Base-by-base conservation (phyloP, 2,888 invertebrate species). In the Phortica okadai region DNA sequence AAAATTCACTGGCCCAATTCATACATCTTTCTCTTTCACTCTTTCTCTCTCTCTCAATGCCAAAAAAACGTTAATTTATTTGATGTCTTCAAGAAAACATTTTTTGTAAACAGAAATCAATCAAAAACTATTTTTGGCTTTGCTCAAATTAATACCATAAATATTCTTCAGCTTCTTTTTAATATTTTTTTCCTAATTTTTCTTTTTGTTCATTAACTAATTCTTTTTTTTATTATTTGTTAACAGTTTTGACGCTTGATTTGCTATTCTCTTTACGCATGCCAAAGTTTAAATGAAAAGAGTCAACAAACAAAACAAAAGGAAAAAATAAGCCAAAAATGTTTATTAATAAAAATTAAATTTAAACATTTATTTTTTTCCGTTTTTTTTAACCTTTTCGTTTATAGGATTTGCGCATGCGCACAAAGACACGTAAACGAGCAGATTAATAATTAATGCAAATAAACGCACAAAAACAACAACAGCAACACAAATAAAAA, bases 381-480 rank as follows among this genome's bases (percentile, higher is more conserved):
- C 33, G 33, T 33, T 33, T 33, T 33, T 33, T 33, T 33, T 33
- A 33, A 33, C 33, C 1, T 33, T 33, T 33, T 33, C 33, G 33
- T 33, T 82, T 85, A 81, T 82, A 84, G 79, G 84, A 82, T 87
- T 86, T 84, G 83, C 88, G 86, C 88, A 88, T 88, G 89, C 88
- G 89, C 84, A 77, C 88, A 82, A 84, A 66, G 10, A 83, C 83
- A 78, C 83, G 81, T 85, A 86, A 88, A 89, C 83, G 85, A 85
- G 81, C 84, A 86, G 76, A 85, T 86, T 84, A 86, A 88, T 88
- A 85, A 89, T 86, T 85, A 86, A 89, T 87, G 84, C 85, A 85
- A 86, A 82, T 81, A 84, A 85, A 86, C 77, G 79, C 73, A 77
- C 78, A 56, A 42, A 58, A 10, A 76, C 66, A 67, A 1, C 66